Evolutionary conservation across 1,140 invertebrate species (phyloP).

Genomic region (Drosophila arawakana): DNA sequence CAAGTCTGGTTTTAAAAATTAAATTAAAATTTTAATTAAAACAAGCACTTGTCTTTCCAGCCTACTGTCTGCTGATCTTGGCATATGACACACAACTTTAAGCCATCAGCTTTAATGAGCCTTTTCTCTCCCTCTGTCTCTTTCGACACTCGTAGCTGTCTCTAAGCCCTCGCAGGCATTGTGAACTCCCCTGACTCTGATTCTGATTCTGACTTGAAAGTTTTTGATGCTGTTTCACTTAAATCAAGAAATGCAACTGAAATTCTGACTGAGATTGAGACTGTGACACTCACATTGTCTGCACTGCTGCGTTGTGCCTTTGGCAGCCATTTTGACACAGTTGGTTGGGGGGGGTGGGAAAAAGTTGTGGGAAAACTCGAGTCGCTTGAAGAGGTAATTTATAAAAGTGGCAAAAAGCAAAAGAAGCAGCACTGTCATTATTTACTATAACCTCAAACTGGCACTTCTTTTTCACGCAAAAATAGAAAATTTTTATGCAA

Average conservation of each 20-base stretch:
- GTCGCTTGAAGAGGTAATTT: conserved; percentile 55
- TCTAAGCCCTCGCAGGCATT: neutral
- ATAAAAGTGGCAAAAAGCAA: conserved; percentile 42
- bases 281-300: conserved; percentile 10
- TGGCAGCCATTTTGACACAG: conserved; percentile 41
- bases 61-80: conserved; percentile 27
- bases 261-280: conserved; percentile 3
- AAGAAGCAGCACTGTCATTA: neutral
- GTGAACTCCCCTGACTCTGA: neutral
- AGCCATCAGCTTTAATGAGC: conserved; percentile 63
- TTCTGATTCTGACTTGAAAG: conserved; percentile 43
- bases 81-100: conserved; percentile 43
- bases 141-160: neutral
- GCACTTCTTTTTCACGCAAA: neutral
- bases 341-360: neutral
- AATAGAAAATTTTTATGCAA: neutral
- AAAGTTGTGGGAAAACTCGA: neutral
- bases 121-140: neutral
- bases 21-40: conserved; percentile 83
- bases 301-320: conserved; percentile 6
- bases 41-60: conserved; percentile 60
- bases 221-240: conserved; percentile 43
- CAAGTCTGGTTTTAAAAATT: conserved; percentile 46
- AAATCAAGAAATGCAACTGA: conserved; percentile 35
- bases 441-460: neutral